These are phyloP conservation scores for Patella vulgata DNA, from an alignment of 1,140 invertebrate genomes.

Conservation along the genomic window DNA sequence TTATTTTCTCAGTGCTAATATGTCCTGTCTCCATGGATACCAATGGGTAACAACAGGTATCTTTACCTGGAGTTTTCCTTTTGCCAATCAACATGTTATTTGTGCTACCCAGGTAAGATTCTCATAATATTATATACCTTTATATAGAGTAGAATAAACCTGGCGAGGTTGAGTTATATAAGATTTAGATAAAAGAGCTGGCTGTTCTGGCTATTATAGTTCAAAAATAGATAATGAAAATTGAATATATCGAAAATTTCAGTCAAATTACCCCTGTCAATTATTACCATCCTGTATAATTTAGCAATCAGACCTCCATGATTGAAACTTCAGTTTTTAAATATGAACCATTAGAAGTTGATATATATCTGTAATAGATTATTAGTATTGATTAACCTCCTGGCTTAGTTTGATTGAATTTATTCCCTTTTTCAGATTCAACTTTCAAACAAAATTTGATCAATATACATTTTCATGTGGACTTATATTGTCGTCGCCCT, in stretches of 20 bases:
- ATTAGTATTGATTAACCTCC: too few relatives aligned
- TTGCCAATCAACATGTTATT: conserved; percentile 2
- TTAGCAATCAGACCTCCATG: background rate
- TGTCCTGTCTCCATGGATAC: conserved; percentile 16
- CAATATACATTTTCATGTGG: too few relatives aligned
- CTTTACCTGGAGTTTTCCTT: conserved; percentile 8
- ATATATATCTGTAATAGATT: too few relatives aligned
- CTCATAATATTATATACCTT: background rate
- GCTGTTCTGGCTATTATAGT: too few relatives aligned
- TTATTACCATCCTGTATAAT: background rate
- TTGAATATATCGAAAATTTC: too few relatives aligned
- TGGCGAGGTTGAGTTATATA: background rate
- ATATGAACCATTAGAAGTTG: background rate
- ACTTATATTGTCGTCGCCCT: too few relatives aligned
- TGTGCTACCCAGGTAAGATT: conserved; percentile 6
- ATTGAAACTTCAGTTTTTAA: background rate
- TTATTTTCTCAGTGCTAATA: background rate
- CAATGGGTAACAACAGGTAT: conserved; percentile 11
- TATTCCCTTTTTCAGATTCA: too few relatives aligned
- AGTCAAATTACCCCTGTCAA: background rate
- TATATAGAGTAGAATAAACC: background rate
- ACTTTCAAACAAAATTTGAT: too few relatives aligned
- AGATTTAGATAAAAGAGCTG: too few relatives aligned
- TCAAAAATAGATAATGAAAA: too few relatives aligned
- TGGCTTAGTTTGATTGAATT: too few relatives aligned